phyloP scores from a whole-genome alignment of 2,113 vertebrate species.

The Pipra filicauda region DNA sequence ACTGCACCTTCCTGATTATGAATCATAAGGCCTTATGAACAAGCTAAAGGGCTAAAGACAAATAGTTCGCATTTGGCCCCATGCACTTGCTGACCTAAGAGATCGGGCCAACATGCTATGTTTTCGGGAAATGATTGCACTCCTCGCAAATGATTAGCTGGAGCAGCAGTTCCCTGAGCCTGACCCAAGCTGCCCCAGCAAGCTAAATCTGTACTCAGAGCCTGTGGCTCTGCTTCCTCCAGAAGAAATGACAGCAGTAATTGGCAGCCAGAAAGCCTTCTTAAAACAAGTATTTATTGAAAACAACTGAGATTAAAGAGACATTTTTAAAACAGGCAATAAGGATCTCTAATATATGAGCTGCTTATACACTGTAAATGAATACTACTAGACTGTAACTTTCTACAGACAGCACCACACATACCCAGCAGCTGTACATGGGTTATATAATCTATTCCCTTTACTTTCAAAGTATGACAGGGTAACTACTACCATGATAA shows the following conservation, averaged over 20 bases:
- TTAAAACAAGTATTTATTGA: background rate
- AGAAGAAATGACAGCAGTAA: background rate
- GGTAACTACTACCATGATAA: background rate
- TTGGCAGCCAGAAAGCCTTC: background rate
- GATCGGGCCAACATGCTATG: background rate
- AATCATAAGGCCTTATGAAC: background rate
- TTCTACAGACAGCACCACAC: background rate
- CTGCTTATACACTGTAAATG: background rate
- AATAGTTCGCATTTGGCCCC: background rate
- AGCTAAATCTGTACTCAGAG: background rate
- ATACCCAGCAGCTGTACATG: background rate
- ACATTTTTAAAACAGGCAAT: background rate
- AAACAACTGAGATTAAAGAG: constrained; percentile 12
- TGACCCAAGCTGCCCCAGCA: background rate
- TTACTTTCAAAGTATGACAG: background rate
- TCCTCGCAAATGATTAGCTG: background rate
- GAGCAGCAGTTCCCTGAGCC: background rate
- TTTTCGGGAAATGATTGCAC: background rate
- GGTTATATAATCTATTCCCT: background rate
- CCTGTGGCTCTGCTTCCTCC: background rate
- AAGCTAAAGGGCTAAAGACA: background rate
- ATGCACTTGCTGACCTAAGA: rapidly evolving
- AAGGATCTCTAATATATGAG: background rate
- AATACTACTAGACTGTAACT: background rate
- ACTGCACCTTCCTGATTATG: background rate